Percentiles rank a stretch among this genome's conserved stretches.
Evolutionary conservation across 2,113 vertebrate species (phyloP).

Genomic region (Nothobranchius kuhntae): DNA sequence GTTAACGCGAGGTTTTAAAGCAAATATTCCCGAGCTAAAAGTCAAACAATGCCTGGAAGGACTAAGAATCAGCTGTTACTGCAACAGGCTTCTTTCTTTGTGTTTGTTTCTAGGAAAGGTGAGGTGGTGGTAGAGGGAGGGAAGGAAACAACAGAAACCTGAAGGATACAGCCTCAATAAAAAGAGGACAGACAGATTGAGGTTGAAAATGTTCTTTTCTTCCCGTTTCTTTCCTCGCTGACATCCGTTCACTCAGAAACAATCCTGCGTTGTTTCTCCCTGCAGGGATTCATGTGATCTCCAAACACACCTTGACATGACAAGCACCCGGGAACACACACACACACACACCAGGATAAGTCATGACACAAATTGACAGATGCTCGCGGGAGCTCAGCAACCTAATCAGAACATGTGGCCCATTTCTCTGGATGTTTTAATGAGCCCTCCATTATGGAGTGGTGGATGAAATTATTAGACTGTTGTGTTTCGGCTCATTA

Average conservation of each 20-base stretch:
- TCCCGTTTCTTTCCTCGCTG: background rate
- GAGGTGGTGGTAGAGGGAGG: conserved; percentile 31
- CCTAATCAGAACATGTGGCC: conserved; percentile 54
- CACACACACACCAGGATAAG: background rate
- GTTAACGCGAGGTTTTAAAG: too few relatives aligned
- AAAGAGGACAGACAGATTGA: conserved; percentile 27
- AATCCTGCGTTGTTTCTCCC: conserved; percentile 26
- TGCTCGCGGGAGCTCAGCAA: conserved; percentile 20
- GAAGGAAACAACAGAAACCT: conserved; percentile 44
- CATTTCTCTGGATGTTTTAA: conserved; percentile 57
- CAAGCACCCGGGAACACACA: conserved; percentile 3
- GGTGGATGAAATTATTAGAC: conserved; percentile 65
- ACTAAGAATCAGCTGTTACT: conserved; percentile 50
- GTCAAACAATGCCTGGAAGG: conserved; percentile 60
- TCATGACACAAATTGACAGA: conserved; percentile 12
- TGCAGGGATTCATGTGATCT: conserved; percentile 35
- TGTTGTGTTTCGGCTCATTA: conserved; percentile 66
- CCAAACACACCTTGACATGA: conserved; percentile 13
- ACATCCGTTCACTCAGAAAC: conserved; percentile 43
- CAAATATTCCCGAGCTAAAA: conserved; percentile 26
- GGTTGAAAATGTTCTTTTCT: conserved; percentile 8
- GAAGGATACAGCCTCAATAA: conserved; percentile 20
- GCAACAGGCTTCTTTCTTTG: conserved; percentile 17
- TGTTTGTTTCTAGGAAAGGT: conserved; percentile 39
- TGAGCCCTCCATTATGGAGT: conserved; percentile 57